phyloP scores from a whole-genome alignment of 1,140 invertebrate genomes.

The Doryteuthis pealeii region DNA sequence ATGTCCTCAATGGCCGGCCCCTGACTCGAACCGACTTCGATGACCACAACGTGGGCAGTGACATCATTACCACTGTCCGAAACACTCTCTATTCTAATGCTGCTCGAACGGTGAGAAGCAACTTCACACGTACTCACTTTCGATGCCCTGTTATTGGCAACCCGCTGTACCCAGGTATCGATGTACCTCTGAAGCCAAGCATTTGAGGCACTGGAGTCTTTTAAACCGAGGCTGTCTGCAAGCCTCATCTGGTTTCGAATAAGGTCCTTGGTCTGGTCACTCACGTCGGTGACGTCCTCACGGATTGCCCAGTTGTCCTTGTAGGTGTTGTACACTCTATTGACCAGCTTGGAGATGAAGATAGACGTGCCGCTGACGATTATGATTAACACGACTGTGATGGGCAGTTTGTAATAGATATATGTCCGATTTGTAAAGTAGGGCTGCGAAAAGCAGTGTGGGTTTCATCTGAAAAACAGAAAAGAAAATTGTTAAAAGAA shows the following conservation, averaged over 20 bases:
- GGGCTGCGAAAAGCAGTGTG: background rate
- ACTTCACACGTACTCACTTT: background rate
- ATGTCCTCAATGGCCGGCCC: background rate
- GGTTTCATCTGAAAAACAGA: background rate
- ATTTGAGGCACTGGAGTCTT: background rate
- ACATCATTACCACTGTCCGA: background rate
- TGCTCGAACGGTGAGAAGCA: background rate
- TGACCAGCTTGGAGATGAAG: background rate
- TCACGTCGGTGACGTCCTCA: background rate
- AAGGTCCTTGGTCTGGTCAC: background rate
- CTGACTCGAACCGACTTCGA: background rate
- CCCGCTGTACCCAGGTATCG: background rate
- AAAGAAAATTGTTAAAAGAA: too few relatives aligned
- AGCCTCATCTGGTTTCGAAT: background rate
- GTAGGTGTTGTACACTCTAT: background rate
- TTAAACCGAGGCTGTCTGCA: background rate
- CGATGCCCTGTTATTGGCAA: background rate
- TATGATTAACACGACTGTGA: background rate
- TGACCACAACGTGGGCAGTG: background rate
- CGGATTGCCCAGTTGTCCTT: background rate
- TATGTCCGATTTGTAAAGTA: background rate
- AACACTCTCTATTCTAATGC: background rate
- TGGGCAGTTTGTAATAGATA: background rate
- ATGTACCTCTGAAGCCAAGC: conserved; percentile 1
- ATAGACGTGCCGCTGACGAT: background rate